Evolutionary conservation across 2,113 vertebrate species (phyloP), one percentile per base, ranked within the genome.

Genomic region (Leptodactylus fuscus): DNA sequence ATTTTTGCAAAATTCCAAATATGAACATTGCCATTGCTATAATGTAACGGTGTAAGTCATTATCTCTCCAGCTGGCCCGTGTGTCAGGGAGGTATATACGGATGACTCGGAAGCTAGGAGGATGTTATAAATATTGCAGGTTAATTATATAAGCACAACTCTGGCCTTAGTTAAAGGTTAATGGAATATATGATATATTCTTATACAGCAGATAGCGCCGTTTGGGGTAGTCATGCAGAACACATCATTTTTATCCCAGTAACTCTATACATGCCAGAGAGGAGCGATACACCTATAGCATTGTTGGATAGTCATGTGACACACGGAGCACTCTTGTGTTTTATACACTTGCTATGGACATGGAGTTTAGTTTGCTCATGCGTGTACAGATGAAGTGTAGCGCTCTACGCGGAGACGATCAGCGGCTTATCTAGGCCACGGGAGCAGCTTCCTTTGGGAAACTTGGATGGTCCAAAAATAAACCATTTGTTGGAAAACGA

Each of bases 131-230:
- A 82, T 71, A 71, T 70, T 71, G 44, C 46, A 71, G 81, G 81
- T 82, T 38, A 24, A 70, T 71, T 53, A 82, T 51, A 82, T 32
- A 71, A 36, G 22, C 65, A 71, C 6, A 81, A 67, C 38, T 70
- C 46, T 70, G 46, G 65, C 62, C 62, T 53, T 36, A 82, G 60
- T 36, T 70, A 69, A 69, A 70, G 80, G 80, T 70, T 81, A 81
- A 81, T 70, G 65, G 46, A 36, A 81, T 34, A 70, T 81, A 36
- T 51, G 44, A 70, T 70, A 49, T 38, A 81, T n/a, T 49, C 46
- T 70, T 34, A n/a, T n/a, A n/a, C 1, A 36, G 44, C 48, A 10
- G 27, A 15, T 20, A 60, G 76, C 34, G 65, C n/a, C n/a, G 48
- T 24, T 67, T 81, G 46, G 13, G 58, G 36, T 27, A 41, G 46